Evolutionary conservation across 2,888 invertebrate species (phyloP).

Genomic region (Mesorhabditis sp.): DNA sequence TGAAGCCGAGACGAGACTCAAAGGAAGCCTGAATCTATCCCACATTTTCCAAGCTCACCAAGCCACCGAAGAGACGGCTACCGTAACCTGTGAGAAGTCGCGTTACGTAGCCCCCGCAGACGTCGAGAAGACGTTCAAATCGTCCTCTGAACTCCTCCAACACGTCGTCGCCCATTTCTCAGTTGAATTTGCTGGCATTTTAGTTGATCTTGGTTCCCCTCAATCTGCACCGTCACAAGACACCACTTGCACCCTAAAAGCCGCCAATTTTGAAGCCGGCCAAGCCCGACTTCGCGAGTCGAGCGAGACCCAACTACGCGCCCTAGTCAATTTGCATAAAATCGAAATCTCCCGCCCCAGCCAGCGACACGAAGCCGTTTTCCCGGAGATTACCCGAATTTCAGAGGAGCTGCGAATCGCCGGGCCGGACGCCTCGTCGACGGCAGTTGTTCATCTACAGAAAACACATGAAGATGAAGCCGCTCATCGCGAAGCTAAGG

Average conservation of each 20-base stretch:
- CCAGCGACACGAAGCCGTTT: conserved; percentile 25
- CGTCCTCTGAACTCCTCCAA: conserved; percentile 17
- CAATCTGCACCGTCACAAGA: conserved; percentile 13
- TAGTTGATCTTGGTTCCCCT: neutral
- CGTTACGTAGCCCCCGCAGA: neutral
- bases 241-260: conserved; percentile 16
- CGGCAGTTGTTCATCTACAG: conserved; percentile 32
- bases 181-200: conserved; percentile 13
- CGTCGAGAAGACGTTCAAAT: conserved; percentile 13
- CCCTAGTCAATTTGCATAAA: conserved; percentile 42
- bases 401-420: conserved; percentile 36
- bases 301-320: conserved; percentile 29
- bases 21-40: conserved; percentile 3
- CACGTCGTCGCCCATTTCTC: conserved; percentile 14
- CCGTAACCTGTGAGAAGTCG: conserved; percentile 18
- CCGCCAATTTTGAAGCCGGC: conserved; percentile 14
- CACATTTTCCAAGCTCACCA: conserved; percentile 24
- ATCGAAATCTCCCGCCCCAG: conserved; percentile 34
- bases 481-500: conserved; percentile 19
- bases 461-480: conserved; percentile 16
- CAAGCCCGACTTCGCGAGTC: conserved; percentile 15
- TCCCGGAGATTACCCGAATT: conserved; percentile 35
- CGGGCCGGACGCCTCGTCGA: conserved; percentile 33
- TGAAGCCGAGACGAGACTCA: conserved; percentile 36
- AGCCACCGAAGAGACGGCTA: conserved; percentile 35